These are phyloP conservation scores for Lagopus muta DNA, from an alignment of 2,113 vertebrate genomes.

Conservation along the genomic window DNA sequence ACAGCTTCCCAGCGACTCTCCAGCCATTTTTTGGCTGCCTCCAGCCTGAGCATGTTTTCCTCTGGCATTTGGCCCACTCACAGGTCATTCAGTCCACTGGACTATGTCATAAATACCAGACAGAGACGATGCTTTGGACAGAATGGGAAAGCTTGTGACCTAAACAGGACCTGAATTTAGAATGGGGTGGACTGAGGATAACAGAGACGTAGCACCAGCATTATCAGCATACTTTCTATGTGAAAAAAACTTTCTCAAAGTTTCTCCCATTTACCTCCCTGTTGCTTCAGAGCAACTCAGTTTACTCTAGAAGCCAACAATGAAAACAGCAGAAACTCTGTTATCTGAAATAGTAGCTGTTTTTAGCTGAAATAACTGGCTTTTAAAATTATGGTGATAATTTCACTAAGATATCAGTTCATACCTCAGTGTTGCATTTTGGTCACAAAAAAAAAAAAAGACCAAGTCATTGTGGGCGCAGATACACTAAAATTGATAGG, in stretches of 20 bases:
- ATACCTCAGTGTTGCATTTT: not conserved
- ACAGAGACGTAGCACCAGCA: not conserved
- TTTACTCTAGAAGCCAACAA: not conserved
- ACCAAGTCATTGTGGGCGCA: not conserved
- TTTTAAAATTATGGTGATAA: not conserved
- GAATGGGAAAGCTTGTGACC: slow-evolving; percentile 50
- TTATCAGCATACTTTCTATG: not conserved
- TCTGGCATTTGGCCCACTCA: slow-evolving; percentile 37
- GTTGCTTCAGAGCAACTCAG: not conserved
- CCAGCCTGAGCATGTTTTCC: slow-evolving; percentile 30
- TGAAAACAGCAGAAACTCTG: not conserved
- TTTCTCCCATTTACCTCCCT: not conserved
- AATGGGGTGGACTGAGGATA: slow-evolving; percentile 48
- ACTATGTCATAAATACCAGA: slow-evolving; percentile 51
- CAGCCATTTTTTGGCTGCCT: slow-evolving; percentile 49
- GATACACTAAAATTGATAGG: not conserved
- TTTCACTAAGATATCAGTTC: not conserved
- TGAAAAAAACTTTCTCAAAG: not conserved
- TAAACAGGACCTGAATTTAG: slow-evolving; percentile 22
- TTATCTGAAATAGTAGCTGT: not conserved
- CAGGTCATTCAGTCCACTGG: slow-evolving; percentile 51
- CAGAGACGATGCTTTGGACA: slow-evolving; percentile 56
- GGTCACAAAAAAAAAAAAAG: not conserved
- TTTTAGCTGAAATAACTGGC: not conserved
- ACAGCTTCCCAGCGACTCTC: slow-evolving; percentile 22